Base-by-base conservation (phyloP, 2,888 invertebrate species). In the Hirtodrosophila cameraria region DNA sequence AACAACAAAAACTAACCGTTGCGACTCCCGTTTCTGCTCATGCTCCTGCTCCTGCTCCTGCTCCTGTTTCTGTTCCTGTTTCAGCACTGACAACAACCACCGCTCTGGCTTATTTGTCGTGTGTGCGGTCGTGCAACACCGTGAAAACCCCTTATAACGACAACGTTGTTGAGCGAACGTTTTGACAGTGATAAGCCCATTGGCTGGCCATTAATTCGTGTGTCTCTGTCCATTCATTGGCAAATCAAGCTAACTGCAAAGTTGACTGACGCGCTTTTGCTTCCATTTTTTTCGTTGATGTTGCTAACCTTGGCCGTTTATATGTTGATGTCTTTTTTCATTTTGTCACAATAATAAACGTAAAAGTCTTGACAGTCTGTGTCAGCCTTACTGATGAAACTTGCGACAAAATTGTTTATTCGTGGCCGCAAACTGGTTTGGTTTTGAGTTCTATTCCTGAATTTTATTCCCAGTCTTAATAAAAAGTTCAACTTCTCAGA, bases 121-220 rank as follows among this genome's bases (percentile, higher is more conserved):
- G 9, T 58, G 58, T 39, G 49, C 39, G 59, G 53, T 53, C 52
- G 42, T 50, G 50, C 55, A 23, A 49, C 39, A 41, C 35, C 48
- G 33, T 50, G 18, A 48, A 66, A 42, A n/a, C 45, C 18, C 20
- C 20, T 3, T 12, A 13, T 28, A 41, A 27, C 16, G 18, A 15
- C 42, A 27, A 38, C 31, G 48, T 48, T 49, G 55, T 31, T 38
- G 35, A 20, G 5, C 48, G n/a, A 43, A 36, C 50, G 59, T 50
- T 69, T 65, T 74, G 72, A 65, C 72, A 71, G 62, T 68, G 75
- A 71, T 78, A 78, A 78, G 82, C 71, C 58, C 46, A 39, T 33
- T 57, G 49, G 46, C 53, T 42, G 43, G 45, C 58, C 72, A 62
- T 79, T 66, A 75, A 82, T 75, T 48, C 78, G 1, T 23, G 23